A percentile compares a stretch with the other conserved stretches of the same genome.
These are phyloP conservation scores for Drosophila tani DNA, from an alignment of 1,140 invertebrate genomes.

Conservation along the genomic window DNA sequence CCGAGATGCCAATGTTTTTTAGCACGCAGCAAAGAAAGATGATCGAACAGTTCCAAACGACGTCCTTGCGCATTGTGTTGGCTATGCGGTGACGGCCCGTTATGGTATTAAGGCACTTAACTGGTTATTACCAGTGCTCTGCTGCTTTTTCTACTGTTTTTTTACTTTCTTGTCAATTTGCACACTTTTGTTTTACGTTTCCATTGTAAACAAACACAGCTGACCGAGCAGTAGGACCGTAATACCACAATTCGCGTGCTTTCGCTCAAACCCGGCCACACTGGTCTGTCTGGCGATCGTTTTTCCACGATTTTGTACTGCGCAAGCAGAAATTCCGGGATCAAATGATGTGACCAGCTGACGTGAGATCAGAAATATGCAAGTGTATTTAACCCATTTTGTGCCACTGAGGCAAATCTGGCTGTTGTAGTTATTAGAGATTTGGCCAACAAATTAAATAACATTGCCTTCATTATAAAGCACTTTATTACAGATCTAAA, in stretches of 20 bases:
- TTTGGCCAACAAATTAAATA: too few relatives aligned
- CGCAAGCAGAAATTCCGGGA: slow-evolving; percentile 6
- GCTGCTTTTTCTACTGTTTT: slow-evolving; percentile 7
- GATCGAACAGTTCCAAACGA: slow-evolving; percentile 40
- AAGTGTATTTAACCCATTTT: not conserved
- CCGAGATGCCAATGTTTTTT: slow-evolving; percentile 27
- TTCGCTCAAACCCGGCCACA: not conserved
- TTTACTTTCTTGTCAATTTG: slow-evolving; percentile 21
- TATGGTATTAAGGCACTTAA: slow-evolving; percentile 17
- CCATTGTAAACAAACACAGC: slow-evolving; percentile 22
- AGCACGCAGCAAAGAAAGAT: slow-evolving; percentile 44
- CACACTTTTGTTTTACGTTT: slow-evolving; percentile 24
- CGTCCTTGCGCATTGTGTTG: slow-evolving; percentile 43
- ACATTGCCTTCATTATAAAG: not conserved
- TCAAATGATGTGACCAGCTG: slow-evolving; percentile 6
- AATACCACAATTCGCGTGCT: not conserved
- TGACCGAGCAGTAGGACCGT: slow-evolving; percentile 9
- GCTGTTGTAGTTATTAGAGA: not conserved
- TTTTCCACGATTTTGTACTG: not conserved
- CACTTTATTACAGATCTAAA: not conserved
- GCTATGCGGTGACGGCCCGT: slow-evolving; percentile 5
- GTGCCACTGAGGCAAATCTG: not conserved
- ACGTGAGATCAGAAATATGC: not conserved
- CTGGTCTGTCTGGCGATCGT: not conserved
- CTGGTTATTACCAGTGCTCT: slow-evolving; percentile 15